A percentile compares a stretch with the other conserved stretches of the same genome.
Evolutionary conservation across 1,140 invertebrate species (phyloP).

Genomic region (Branchinecta lynchi): DNA sequence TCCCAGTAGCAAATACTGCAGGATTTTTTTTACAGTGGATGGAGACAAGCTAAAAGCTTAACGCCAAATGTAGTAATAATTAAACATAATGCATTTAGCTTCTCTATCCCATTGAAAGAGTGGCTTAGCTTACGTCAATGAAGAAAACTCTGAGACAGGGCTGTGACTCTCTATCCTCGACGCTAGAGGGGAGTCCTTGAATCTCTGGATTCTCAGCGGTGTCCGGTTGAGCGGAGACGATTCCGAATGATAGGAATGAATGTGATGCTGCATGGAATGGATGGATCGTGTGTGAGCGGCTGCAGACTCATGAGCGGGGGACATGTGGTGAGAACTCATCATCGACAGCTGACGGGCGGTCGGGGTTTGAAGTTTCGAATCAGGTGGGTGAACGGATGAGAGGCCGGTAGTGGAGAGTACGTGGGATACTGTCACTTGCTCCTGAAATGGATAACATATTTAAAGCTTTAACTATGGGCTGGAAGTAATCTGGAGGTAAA

Average conservation of each 20-base stretch:
- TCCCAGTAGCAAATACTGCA: no score
- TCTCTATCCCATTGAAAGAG: no score
- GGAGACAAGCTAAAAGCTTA: no score
- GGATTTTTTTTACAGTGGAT: no score
- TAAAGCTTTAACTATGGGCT: no score
- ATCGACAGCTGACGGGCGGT: neutral
- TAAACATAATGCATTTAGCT: no score
- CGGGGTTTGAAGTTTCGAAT: conserved; percentile 3
- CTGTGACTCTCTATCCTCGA: neutral
- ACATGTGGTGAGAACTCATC: neutral
- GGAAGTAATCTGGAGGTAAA: no score
- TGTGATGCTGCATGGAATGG: neutral
- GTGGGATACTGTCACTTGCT: neutral
- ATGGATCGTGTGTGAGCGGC: neutral
- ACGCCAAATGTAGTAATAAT: no score
- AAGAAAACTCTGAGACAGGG: neutral
- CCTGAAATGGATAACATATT: neutral
- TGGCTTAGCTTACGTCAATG: neutral
- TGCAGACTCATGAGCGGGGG: neutral
- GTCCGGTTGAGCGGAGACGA: neutral
- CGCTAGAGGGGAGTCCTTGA: neutral
- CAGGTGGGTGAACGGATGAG: neutral
- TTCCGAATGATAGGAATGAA: neutral
- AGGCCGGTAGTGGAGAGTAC: neutral
- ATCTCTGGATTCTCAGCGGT: neutral